Evolutionary conservation across 2,797 vertebrate species (phyloP), one percentile per base, ranked within the genome.

Genomic region (Anguilla megastoma): DNA sequence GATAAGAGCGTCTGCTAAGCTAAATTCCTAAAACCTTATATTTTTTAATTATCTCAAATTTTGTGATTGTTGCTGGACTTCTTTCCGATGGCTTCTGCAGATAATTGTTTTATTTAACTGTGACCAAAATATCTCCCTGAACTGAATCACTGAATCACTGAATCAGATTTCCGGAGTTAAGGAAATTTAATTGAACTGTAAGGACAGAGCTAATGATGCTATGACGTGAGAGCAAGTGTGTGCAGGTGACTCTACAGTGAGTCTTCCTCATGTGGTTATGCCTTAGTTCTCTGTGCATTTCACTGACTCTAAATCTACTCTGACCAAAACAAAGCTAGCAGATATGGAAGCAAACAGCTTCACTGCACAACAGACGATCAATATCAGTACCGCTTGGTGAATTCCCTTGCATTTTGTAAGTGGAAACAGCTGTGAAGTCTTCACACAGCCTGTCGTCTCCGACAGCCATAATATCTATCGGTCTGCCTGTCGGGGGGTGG

Each of bases 141-240:
- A 3, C 3, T 7, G 14, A 1, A 48, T 21, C n/a, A 66, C 84
- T n/a, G 86, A 87, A 88, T 84, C 27, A 66, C 85, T 27, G 66
- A 71, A 45, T 14, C n/a, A 69, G 87, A 85, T 86, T 45, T 71
- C 66, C 24, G 89, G 88, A 92, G 91, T 89, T 48, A 88, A 91
- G 89, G 91, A 87, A 89, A 91, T 88, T 76, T 88, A 90, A 41
- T 90, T 91, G 88, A 92, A 91, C 90, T 91, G 56, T 30, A 80
- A 86, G 45, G 63, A 45, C 86, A 80, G 3, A 18, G 76, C 54
- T 69, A 82, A 85, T 52, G 88, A 85, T 56, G 45, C 7, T 0
- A 50, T 89, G 76, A 79, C 87, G 88, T 90, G 90, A 91, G 91
- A 92, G 74, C 14, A 45, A 54, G 84, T 76, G 27, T 33, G 82